A percentile compares a stretch with the other conserved stretches of the same genome.
Conservation (phyloP, 2,113 vertebrate genomes). For the Motacilla tschutschensis region DNA sequence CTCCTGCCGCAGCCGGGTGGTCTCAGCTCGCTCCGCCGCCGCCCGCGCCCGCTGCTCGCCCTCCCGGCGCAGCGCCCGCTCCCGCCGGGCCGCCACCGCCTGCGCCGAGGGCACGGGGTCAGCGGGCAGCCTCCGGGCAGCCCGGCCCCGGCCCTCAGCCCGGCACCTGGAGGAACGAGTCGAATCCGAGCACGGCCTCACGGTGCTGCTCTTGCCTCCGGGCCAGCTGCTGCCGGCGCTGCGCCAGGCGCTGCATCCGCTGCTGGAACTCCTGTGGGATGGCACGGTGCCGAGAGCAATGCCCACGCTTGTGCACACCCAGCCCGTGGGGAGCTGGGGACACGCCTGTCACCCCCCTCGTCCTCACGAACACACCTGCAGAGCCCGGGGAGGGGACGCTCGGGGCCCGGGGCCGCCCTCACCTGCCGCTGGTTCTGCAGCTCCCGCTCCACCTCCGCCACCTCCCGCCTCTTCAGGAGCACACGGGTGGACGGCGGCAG, state of each 20-base stretch:
- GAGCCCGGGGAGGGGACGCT: background rate
- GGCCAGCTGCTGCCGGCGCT: slow-evolving; percentile 45
- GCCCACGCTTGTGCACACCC: fast-evolving
- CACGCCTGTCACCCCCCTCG: fast-evolving
- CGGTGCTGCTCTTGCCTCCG: slow-evolving; percentile 51
- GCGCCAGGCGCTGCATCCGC: slow-evolving; percentile 56
- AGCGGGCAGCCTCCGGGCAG: fast-evolving
- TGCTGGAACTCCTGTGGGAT: slow-evolving; percentile 60
- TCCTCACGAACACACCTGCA: fast-evolving
- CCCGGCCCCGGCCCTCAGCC: fast-evolving
- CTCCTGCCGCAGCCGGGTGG: slow-evolving; percentile 27
- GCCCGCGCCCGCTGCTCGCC: background rate
- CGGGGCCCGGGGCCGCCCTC: background rate
- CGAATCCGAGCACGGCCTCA: slow-evolving; percentile 37
- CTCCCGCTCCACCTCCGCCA: background rate
- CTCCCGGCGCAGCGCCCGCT: slow-evolving; percentile 6
- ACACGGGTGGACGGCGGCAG: background rate
- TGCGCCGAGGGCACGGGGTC: fast-evolving
- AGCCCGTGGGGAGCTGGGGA: fast-evolving
- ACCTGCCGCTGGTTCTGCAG: slow-evolving; percentile 71
- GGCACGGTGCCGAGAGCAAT: fast-evolving
- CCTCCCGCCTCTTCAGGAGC: slow-evolving; percentile 70
- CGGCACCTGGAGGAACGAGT: slow-evolving; percentile 75
- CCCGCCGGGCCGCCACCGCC: background rate
- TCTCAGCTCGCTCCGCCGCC: slow-evolving; percentile 18